phyloP scores from a whole-genome alignment of 2,797 vertebrate genomes.

The Sebastolobus alascanus region DNA sequence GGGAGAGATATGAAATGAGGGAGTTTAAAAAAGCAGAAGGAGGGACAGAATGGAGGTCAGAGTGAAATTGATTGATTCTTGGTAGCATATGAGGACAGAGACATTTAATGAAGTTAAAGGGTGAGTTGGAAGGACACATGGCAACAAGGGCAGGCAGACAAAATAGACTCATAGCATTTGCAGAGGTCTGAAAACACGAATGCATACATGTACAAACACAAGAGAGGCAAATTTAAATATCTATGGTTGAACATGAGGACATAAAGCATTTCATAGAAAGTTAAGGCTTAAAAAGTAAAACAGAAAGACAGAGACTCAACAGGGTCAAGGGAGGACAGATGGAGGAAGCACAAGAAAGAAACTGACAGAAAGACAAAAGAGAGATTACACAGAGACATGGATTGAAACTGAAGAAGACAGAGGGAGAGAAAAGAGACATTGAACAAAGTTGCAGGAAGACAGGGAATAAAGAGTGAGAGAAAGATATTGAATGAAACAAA shows the following conservation, averaged over 20 bases:
- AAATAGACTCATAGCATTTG: neutral
- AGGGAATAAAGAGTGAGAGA: slow-evolving; percentile 62
- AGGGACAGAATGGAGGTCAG: neutral
- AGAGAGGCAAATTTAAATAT: neutral
- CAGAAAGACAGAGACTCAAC: slow-evolving; percentile 25
- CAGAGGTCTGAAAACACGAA: neutral
- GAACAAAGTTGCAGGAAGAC: slow-evolving; percentile 72
- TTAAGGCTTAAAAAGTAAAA: slow-evolving; percentile 33
- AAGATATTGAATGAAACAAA: slow-evolving; percentile 75
- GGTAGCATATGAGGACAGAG: slow-evolving; percentile 2
- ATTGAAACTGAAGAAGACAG: slow-evolving; percentile 69
- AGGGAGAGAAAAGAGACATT: slow-evolving; percentile 55
- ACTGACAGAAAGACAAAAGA: slow-evolving; percentile 68
- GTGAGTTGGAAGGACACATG: neutral
- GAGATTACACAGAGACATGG: slow-evolving; percentile 71
- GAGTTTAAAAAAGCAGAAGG: slow-evolving; percentile 10
- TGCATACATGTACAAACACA: neutral
- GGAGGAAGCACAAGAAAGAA: slow-evolving; percentile 64
- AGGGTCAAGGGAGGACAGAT: slow-evolving; percentile 62
- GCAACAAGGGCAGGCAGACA: neutral
- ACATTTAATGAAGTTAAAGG: neutral
- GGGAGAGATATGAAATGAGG: slow-evolving; percentile 18
- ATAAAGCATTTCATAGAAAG: slow-evolving; percentile 24
- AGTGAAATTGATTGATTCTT: neutral
- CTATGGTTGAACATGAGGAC: neutral